Evolutionary conservation across 2,113 vertebrate genomes (phyloP).

Genomic region (Symphodus melops): DNA sequence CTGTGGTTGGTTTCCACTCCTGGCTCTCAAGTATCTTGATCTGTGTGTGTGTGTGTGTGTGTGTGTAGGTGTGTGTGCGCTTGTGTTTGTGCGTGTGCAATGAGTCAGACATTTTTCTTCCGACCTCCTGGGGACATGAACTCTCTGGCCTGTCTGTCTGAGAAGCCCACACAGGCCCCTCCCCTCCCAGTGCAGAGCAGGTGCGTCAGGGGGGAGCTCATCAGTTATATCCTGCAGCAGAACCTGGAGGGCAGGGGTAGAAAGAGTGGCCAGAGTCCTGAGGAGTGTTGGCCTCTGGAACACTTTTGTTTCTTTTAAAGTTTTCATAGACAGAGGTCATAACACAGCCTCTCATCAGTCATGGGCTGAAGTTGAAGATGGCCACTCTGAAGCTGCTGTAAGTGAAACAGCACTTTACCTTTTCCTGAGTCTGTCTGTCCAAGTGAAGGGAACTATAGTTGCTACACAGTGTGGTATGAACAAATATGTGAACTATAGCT

Average conservation of each 20-base stretch:
- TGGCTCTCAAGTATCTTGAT: neutral
- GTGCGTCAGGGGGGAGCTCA: neutral
- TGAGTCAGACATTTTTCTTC: constrained; percentile 47
- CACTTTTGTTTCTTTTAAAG: constrained; percentile 25
- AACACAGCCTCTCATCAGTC: neutral
- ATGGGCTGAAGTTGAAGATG: neutral
- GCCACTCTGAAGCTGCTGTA: neutral
- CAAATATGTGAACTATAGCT: too few relatives aligned
- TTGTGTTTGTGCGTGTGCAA: constrained; percentile 18
- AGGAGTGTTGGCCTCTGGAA: constrained; percentile 17
- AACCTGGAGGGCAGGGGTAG: neutral
- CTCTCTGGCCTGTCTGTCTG: constrained; percentile 42
- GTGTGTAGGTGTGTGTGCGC: constrained; percentile 12
- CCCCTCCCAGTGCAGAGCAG: neutral
- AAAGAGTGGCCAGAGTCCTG: neutral
- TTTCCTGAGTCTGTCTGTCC: too few relatives aligned
- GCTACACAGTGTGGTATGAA: too few relatives aligned
- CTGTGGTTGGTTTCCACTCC: constrained; percentile 11
- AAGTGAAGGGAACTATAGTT: too few relatives aligned
- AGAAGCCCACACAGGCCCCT: constrained; percentile 24
- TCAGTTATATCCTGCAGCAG: constrained; percentile 8
- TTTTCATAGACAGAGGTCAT: constrained; percentile 6
- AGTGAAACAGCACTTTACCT: neutral
- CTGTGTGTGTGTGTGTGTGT: constrained; percentile 21
- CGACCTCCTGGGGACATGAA: constrained; percentile 41